Evolutionary conservation across 1,140 invertebrate species (phyloP), one percentile per base, ranked within the genome.

Genomic region (Nephila pilipes): DNA sequence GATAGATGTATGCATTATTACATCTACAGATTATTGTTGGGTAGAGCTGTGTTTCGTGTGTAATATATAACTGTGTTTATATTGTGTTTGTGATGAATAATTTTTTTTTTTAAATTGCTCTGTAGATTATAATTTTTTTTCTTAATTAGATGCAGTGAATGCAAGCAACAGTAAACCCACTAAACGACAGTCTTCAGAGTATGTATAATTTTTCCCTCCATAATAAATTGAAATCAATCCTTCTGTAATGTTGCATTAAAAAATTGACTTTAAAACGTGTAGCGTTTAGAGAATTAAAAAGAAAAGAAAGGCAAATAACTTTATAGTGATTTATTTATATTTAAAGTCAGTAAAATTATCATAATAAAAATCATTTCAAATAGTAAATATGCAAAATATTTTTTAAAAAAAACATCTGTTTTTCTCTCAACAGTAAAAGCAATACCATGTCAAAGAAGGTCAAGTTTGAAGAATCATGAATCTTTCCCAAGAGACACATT

Each of bases 381-480:
- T n/a, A 18, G 60, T 88, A 69, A 10, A 46, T 88, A 38, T 63
- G 5, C 10, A 65, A 29, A 65, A 69, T 65, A 88, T 29, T n/a
- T n/a, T n/a, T n/a, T n/a, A n/a, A n/a, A n/a, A n/a, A n/a, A n/a
- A 46, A 46, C 75, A 8, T 25, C 1, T 65, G 63, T 65, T 8
- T 29, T 81, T 80, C 36, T 90, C 36, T 83, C 83, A 83, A 16
- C 25, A 85, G 81, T 8, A 85, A 92, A 36, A 38, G 20, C 75
- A 92, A 29, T 75, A 29, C 58, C 22, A n/a, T 60, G 4, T 93
- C 83, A 80, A 93, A 93, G n/a, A 93, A 93, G 36, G 29, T 87
- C 12, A 93, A 87, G 60, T 4, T 87, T 22, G 91, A 93, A 57
- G 91, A 93, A 36, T 93, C 91, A 20, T 93, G 85, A 93, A 79